These are phyloP conservation scores for Gastracanthus pulcherrimus DNA, from an alignment of 2,888 invertebrate species.

Conservation along the genomic window DNA sequence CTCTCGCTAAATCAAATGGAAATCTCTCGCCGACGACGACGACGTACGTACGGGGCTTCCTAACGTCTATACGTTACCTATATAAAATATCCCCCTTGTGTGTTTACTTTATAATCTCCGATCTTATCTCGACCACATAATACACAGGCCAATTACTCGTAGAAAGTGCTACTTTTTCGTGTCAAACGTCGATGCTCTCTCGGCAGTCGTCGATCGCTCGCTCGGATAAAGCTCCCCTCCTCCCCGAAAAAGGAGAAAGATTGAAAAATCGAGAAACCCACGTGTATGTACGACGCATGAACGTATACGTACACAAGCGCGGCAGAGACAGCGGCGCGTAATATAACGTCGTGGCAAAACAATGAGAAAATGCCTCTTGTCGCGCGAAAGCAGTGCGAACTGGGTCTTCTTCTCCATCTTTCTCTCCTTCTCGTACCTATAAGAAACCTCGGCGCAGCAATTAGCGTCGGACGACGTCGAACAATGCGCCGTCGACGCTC, in stretches of 20 bases:
- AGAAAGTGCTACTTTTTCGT: conserved; percentile 38
- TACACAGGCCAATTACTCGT: conserved; percentile 39
- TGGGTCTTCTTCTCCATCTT: conserved; percentile 7
- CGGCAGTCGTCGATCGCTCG: too few relatives aligned
- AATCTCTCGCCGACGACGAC: background rate
- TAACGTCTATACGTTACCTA: background rate
- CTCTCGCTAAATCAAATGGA: conserved; percentile 14
- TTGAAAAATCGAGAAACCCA: too few relatives aligned
- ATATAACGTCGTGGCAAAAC: too few relatives aligned
- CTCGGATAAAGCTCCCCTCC: too few relatives aligned
- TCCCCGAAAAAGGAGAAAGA: too few relatives aligned
- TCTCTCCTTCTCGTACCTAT: too few relatives aligned
- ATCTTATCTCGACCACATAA: background rate
- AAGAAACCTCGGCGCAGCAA: too few relatives aligned
- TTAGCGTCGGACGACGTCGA: conserved; percentile 21
- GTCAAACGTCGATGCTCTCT: conserved; percentile 10
- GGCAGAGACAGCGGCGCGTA: background rate
- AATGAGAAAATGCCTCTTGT: background rate
- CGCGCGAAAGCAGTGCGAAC: conserved; percentile 43
- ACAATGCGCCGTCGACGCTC: conserved; percentile 25
- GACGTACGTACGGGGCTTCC: too few relatives aligned
- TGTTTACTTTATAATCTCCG: background rate
- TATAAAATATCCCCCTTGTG: too few relatives aligned
- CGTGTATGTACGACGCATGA: background rate
- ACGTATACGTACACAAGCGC: background rate